Percentiles rank a stretch among this genome's conserved stretches.
Conservation (phyloP, 2,888 invertebrate species). For the Eupeodes luniger region DNA sequence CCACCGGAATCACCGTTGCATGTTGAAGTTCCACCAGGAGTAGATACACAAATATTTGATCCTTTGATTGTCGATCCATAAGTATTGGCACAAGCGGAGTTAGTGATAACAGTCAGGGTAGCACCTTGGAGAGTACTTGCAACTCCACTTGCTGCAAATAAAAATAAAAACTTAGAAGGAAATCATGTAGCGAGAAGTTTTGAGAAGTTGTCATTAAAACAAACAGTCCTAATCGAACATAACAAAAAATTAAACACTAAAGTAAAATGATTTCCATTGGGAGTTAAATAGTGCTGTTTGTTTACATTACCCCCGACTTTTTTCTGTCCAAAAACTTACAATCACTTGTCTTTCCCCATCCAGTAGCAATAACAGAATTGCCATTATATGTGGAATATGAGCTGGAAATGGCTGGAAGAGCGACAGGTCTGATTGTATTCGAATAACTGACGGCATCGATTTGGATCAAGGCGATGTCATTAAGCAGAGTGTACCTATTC, state of each 20-base stretch:
- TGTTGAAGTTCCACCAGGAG: slow-evolving; percentile 79
- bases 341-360: slow-evolving; percentile 48
- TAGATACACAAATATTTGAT: slow-evolving; percentile 18
- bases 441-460: slow-evolving; percentile 23
- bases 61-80: slow-evolving; percentile 7
- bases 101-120: slow-evolving; percentile 13
- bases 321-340: slow-evolving; percentile 9
- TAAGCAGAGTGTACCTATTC: slow-evolving; percentile 16
- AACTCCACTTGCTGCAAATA: neutral
- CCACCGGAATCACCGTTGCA: slow-evolving; percentile 49
- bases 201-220: too few relatives aligned
- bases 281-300: too few relatives aligned
- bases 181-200: too few relatives aligned
- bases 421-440: slow-evolving; percentile 14
- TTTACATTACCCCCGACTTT: too few relatives aligned
- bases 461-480: slow-evolving; percentile 40
- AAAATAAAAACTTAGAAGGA: neutral
- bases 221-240: too few relatives aligned
- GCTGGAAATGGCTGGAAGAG: neutral
- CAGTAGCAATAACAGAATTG: slow-evolving; percentile 17
- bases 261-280: too few relatives aligned
- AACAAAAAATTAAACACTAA: too few relatives aligned
- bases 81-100: neutral
- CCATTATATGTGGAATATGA: slow-evolving; percentile 24
- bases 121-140: slow-evolving; percentile 18